These are phyloP conservation scores for Cacoxenus indagator DNA, from an alignment of 2,888 invertebrate species.

Conservation along the genomic window DNA sequence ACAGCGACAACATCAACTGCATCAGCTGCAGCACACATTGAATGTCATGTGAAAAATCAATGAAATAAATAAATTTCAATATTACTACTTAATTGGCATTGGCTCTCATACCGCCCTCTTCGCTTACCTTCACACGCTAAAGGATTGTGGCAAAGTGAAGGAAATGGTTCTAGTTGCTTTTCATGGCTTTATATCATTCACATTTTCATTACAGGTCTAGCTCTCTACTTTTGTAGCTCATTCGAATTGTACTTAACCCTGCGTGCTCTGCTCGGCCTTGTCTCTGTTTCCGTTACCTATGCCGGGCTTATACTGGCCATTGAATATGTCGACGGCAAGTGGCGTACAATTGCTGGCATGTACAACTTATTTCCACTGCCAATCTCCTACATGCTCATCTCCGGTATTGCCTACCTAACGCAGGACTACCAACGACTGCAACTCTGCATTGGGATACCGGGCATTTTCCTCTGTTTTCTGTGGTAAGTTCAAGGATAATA, in stretches of 20 bases:
- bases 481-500: conserved; percentile 73
- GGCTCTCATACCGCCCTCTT: too few relatives aligned
- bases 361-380: conserved; percentile 86
- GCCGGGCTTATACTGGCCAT: conserved; percentile 85
- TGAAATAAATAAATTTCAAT: neutral
- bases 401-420: conserved; percentile 79
- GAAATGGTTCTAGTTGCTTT: neutral
- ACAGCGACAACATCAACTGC: neutral
- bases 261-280: conserved; percentile 80
- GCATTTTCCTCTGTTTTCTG: conserved; percentile 77
- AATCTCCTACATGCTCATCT: conserved; percentile 80
- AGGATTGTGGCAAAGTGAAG: too few relatives aligned
- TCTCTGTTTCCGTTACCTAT: conserved; percentile 86
- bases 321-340: conserved; percentile 83
- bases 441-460: conserved; percentile 80
- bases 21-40: neutral
- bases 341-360: conserved; percentile 85
- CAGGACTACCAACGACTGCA: conserved; percentile 82
- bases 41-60: neutral
- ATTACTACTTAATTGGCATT: neutral
- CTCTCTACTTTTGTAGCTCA: conserved; percentile 80
- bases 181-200: too few relatives aligned
- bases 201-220: conserved; percentile 68
- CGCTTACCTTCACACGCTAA: too few relatives aligned
- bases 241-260: conserved; percentile 80